Base-by-base conservation (phyloP, 2,113 vertebrate species). In the Ameiurus melas region DNA sequence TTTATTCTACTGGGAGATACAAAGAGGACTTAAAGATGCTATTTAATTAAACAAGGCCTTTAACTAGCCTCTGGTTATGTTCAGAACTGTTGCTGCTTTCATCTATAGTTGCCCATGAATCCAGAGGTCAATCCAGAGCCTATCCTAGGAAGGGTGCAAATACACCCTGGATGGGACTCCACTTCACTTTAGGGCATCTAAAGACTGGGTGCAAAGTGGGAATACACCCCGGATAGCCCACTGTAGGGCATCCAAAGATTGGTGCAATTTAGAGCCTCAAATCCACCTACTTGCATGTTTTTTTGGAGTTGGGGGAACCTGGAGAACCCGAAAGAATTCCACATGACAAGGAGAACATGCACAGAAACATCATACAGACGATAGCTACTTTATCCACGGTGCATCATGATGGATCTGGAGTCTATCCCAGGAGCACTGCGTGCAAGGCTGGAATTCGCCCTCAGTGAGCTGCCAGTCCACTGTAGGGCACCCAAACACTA, bases 11-110 rank as follows among this genome's bases (percentile, higher is more conserved):
- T 8, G 3, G 57, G 51, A 3, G 78, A 81, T 58, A 58, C 51
- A 58, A 81, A 58, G 53, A 4, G n/a, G n/a, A 57, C n/a, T 33
- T 20, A n/a, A 33, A 33, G 20, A 82, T 25, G 19, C 5, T 22
- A 60, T 36, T 47, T 39, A 82, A 60, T 60, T 82, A 82, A 60
- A 20, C 55, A 13, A 39, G 19, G 12, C 27, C 2, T 82, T 58
- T 60, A 81, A 81, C 78, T 81, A 81, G 78, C 78, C 78, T 58
- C 7, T 81, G 27, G 78, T 81, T 55, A 33, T 81, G 53, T 33
- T 55, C 14, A 81, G 53, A 58, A 14, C 51, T 57, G 51, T 51
- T 57, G 53, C 53, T 53, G 51, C 7, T 33, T 30, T 43, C 43
- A 51, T 14, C 53, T 57, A 80, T 14, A 55, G 27, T 55, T 55